Evolutionary conservation across 1,140 invertebrate genomes (phyloP).

Genomic region (Drosophila neocordata): DNA sequence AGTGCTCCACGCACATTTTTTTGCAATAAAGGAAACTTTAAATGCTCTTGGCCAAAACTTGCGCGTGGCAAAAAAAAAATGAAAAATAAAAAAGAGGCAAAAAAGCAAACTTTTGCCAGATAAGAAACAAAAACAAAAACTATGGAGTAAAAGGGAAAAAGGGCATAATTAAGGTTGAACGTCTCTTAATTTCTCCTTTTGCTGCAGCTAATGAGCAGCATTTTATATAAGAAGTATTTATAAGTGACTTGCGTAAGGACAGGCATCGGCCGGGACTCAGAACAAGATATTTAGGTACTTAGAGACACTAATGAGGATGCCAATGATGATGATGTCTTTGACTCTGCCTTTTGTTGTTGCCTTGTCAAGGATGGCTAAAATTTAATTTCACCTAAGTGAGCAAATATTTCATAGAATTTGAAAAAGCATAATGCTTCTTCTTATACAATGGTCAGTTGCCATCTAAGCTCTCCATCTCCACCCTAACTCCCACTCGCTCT

Average conservation of each 20-base stretch:
- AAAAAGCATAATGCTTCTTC: conserved; percentile 28
- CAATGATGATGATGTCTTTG: conserved; percentile 33
- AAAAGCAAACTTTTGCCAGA: conserved; percentile 60
- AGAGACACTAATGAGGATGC: conserved; percentile 38
- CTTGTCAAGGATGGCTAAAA: conserved; percentile 5
- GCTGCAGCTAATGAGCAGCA: conserved; percentile 65
- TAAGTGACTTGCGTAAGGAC: conserved; percentile 67
- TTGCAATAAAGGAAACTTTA: conserved; percentile 59
- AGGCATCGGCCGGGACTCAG: background rate
- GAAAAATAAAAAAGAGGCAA: too few species aligned
- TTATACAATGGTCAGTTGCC: conserved; percentile 40
- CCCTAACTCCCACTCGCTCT: conserved; percentile 10
- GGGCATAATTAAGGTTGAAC: conserved; percentile 75
- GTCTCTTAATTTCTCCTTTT: conserved; percentile 62
- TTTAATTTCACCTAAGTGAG: conserved; percentile 9
- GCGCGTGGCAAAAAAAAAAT: conserved; percentile 50
- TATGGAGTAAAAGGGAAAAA: conserved; percentile 19
- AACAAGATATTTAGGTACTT: conserved; percentile 7
- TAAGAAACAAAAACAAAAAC: conserved; percentile 39
- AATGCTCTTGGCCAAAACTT: conserved; percentile 53
- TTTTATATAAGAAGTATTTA: conserved; percentile 59
- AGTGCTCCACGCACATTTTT: conserved; percentile 50
- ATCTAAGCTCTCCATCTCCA: background rate
- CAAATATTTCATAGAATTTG: conserved; percentile 35
- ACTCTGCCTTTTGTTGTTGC: background rate